Percentiles rank a stretch among this genome's conserved stretches.
Conservation (phyloP, 2,797 vertebrate species). For the Anolis apletophallus region DNA sequence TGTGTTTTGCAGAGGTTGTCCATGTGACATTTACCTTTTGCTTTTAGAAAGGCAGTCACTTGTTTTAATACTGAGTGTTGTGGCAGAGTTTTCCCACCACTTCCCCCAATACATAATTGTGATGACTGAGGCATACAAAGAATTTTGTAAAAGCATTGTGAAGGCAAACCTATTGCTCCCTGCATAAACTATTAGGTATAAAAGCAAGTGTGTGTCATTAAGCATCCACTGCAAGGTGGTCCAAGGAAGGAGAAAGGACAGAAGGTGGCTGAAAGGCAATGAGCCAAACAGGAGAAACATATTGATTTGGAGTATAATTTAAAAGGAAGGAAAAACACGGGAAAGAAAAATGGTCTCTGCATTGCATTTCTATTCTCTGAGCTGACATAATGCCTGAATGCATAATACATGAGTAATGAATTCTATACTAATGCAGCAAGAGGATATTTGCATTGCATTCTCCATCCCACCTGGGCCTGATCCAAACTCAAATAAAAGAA, state of each 20-base stretch:
- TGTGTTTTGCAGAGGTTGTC: conserved; percentile 46
- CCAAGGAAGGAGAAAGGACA: conserved; percentile 10
- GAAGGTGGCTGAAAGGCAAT: conserved; percentile 36
- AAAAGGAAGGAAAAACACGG: conserved; percentile 22
- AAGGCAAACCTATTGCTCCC: conserved; percentile 55
- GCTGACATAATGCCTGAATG: conserved; percentile 31
- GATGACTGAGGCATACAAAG: background rate
- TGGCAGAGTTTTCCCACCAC: background rate
- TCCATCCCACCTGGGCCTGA: conserved; percentile 16
- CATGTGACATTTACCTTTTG: conserved; percentile 49
- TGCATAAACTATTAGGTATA: conserved; percentile 52
- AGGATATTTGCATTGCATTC: conserved; percentile 36
- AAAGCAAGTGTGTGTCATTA: conserved; percentile 52
- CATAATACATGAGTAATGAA: conserved; percentile 39
- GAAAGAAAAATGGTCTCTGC: conserved; percentile 34
- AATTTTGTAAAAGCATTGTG: conserved; percentile 8
- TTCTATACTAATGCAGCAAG: conserved; percentile 24
- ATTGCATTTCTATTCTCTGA: conserved; percentile 5
- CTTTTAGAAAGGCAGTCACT: conserved; percentile 32
- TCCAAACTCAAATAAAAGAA: conserved; percentile 20
- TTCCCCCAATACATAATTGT: background rate
- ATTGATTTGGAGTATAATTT: conserved; percentile 54
- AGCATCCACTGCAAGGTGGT: conserved; percentile 12
- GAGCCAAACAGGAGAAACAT: conserved; percentile 42
- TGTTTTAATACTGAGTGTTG: conserved; percentile 1